phyloP scores from a whole-genome alignment of 2,888 invertebrate genomes.

The Caenorhabditis sinica region DNA sequence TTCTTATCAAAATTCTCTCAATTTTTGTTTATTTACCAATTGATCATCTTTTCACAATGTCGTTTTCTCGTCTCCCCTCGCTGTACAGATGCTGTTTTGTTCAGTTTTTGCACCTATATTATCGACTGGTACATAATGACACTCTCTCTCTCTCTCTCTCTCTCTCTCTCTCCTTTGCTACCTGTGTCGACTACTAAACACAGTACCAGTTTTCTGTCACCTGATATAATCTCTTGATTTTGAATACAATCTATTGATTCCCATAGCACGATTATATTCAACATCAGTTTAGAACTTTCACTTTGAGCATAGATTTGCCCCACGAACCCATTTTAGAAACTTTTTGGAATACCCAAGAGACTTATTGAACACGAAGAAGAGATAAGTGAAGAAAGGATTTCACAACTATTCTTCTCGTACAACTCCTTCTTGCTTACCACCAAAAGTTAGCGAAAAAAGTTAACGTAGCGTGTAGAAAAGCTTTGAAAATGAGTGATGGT shows the following conservation, averaged over 20 bases:
- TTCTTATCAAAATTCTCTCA: slow-evolving; percentile 12
- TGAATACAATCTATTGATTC: neutral
- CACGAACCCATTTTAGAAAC: slow-evolving; percentile 6
- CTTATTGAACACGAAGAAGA: slow-evolving; percentile 29
- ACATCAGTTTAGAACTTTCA: neutral
- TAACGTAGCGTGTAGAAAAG: slow-evolving; percentile 37
- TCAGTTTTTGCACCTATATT: slow-evolving; percentile 13
- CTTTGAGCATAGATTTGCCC: slow-evolving; percentile 15
- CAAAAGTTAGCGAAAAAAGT: slow-evolving; percentile 35
- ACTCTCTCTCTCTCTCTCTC: too few relatives aligned
- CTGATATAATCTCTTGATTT: neutral
- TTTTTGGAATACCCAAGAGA: slow-evolving; percentile 28
- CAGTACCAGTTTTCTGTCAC: neutral
- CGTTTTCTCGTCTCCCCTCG: slow-evolving; percentile 12
- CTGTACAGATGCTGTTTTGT: slow-evolving; percentile 37
- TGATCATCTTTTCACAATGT: slow-evolving; percentile 22
- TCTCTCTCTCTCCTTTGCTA: slow-evolving; percentile 16
- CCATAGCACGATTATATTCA: too few relatives aligned
- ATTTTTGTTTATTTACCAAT: slow-evolving; percentile 48
- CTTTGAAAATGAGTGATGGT: slow-evolving; percentile 56
- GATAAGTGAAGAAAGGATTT: slow-evolving; percentile 45
- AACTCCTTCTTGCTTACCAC: slow-evolving; percentile 15
- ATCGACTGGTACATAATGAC: slow-evolving; percentile 36
- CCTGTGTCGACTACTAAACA: neutral
- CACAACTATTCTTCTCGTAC: neutral